Evolutionary conservation across 2,113 vertebrate genomes (phyloP).

Genomic region (Opisthocomus hoazin): DNA sequence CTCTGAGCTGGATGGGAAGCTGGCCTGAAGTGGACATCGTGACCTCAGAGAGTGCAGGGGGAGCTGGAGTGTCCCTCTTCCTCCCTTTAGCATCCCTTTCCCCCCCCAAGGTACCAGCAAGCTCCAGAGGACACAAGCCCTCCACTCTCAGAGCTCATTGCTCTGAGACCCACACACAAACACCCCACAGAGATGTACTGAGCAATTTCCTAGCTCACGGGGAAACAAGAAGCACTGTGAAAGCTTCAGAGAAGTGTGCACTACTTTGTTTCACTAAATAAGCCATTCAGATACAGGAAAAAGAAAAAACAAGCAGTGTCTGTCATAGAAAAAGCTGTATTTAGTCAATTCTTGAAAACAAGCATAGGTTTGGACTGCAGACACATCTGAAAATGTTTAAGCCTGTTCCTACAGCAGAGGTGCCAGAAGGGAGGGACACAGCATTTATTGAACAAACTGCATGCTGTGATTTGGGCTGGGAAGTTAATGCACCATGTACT

Average conservation of each 20-base stretch:
- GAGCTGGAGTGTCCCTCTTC: neutral
- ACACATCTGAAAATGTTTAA: neutral
- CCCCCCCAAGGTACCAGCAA: neutral
- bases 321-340: neutral
- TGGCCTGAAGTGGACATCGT: neutral
- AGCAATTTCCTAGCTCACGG: neutral
- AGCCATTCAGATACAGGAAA: neutral
- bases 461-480: neutral
- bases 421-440: neutral
- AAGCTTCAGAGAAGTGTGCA: neutral
- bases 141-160: neutral
- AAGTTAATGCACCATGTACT: neutral
- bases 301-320: no score
- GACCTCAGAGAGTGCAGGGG: neutral
- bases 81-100: neutral
- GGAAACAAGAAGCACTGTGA: neutral
- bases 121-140: neutral
- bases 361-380: neutral
- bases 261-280: neutral
- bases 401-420: neutral
- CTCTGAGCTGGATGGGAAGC: neutral
- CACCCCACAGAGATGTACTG: accelerated
- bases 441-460: neutral
- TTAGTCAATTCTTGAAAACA: neutral
- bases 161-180: neutral